Conservation (phyloP, 2,113 vertebrate genomes). For the Taurulus bubalis region DNA sequence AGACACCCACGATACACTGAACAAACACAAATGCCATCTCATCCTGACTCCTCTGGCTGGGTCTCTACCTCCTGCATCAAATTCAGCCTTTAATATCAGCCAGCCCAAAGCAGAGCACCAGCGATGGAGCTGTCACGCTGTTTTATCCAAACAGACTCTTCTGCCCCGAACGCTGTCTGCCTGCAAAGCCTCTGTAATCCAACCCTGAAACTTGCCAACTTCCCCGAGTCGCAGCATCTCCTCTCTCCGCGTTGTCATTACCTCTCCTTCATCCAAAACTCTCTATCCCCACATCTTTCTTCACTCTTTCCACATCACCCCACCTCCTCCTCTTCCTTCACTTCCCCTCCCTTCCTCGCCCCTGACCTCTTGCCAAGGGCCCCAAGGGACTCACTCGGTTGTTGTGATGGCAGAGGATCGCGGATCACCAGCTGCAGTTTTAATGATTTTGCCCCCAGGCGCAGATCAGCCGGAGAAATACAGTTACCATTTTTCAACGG, state of each 20-base stretch:
- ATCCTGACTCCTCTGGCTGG: constrained; percentile 30
- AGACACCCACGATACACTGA: constrained; percentile 20
- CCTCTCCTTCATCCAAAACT: constrained; percentile 15
- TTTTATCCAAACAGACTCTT: constrained; percentile 63
- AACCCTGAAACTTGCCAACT: constrained; percentile 53
- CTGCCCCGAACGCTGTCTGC: constrained; percentile 52
- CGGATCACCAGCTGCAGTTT: constrained; percentile 74
- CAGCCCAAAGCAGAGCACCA: constrained; percentile 43
- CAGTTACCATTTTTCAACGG: constrained; percentile 49
- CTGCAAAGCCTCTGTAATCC: constrained; percentile 73
- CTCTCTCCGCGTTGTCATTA: constrained; percentile 33
- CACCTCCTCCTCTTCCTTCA: neutral
- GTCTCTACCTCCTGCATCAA: constrained; percentile 43
- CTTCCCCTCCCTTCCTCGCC: constrained; percentile 5
- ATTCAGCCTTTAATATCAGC: constrained; percentile 66
- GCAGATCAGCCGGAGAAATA: constrained; percentile 65
- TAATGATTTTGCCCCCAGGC: constrained; percentile 81
- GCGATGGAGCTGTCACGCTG: constrained; percentile 57
- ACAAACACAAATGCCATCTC: constrained; percentile 25
- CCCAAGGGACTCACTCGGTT: constrained; percentile 57
- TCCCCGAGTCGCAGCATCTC: constrained; percentile 39
- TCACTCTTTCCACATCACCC: too few relatives aligned
- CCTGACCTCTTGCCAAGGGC: constrained; percentile 65
- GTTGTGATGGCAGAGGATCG: constrained; percentile 13
- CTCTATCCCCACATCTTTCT: constrained; percentile 14